Evolutionary conservation across 2,113 vertebrate species (phyloP).

Genomic region (Python bivittatus): DNA sequence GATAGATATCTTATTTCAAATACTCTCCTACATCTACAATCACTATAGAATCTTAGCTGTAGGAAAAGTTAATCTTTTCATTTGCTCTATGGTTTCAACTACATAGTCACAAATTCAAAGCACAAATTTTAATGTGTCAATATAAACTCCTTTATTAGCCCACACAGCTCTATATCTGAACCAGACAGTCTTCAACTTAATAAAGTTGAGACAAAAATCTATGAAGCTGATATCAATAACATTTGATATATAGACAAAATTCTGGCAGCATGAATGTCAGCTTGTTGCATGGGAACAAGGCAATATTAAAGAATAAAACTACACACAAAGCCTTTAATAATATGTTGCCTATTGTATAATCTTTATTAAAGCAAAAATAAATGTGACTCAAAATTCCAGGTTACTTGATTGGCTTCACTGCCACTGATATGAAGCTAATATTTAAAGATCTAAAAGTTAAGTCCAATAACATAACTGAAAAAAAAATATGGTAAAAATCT

Average conservation of each 20-base stretch:
- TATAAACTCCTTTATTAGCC: constrained; percentile 23
- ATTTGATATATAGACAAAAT: constrained; percentile 24
- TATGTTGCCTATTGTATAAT: constrained; percentile 1
- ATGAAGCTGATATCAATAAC: constrained; percentile 2
- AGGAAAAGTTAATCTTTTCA: constrained; percentile 10
- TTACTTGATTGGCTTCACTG: constrained; percentile 14
- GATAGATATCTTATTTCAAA: constrained; percentile 3
- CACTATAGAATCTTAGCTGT: not conserved
- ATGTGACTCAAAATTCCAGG: not conserved
- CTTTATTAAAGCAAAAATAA: constrained; percentile 34
- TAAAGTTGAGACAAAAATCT: constrained; percentile 31
- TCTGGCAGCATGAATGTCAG: not conserved
- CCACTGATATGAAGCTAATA: constrained; percentile 6
- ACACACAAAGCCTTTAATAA: not conserved
- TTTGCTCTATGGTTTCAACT: not conserved
- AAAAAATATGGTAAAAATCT: not conserved
- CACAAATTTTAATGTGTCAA: constrained; percentile 30
- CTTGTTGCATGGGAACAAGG: not conserved
- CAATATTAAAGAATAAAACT: not conserved
- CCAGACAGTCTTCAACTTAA: constrained; percentile 12
- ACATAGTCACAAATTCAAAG: constrained; percentile 20
- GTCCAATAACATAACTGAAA: not conserved
- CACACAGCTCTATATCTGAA: not conserved
- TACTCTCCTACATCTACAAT: not conserved
- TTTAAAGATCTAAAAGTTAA: constrained; percentile 31